phyloP scores from a whole-genome alignment of 1,140 invertebrate genomes.

The Aphidius gifuensis region DNA sequence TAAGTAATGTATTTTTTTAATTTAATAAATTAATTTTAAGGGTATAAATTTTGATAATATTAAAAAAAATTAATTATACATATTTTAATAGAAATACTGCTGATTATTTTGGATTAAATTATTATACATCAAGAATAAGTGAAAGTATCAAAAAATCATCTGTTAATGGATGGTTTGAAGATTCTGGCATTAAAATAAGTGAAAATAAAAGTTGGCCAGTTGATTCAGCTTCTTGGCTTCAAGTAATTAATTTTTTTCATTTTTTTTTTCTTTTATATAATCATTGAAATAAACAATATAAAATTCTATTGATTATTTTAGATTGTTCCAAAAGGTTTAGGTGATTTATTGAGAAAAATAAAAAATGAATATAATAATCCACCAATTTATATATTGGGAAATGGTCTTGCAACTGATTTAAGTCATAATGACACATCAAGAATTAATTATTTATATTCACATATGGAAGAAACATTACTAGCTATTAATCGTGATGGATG shows the following conservation, averaged over 20 bases:
- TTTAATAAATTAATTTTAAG: too few species aligned
- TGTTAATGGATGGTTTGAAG: slow-evolving; percentile 30
- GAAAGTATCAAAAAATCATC: slow-evolving; percentile 34
- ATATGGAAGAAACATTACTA: background rate
- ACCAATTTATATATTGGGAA: slow-evolving; percentile 72
- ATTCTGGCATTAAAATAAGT: slow-evolving; percentile 32
- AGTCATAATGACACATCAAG: slow-evolving; percentile 58
- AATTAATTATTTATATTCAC: slow-evolving; percentile 51
- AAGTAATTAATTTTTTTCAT: slow-evolving; percentile 34
- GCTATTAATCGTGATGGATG: slow-evolving; percentile 57
- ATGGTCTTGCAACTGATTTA: slow-evolving; percentile 62
- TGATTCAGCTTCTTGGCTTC: slow-evolving; percentile 39
- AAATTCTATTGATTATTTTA: slow-evolving; percentile 7
- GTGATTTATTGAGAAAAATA: slow-evolving; percentile 69
- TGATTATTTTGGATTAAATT: slow-evolving; percentile 55
- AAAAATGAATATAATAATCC: slow-evolving; percentile 65
- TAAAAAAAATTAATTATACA: too few species aligned
- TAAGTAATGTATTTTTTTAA: background rate
- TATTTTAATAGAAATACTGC: background rate
- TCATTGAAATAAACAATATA: too few species aligned
- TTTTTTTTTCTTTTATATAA: background rate
- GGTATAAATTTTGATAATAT: too few species aligned
- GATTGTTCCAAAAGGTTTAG: slow-evolving; percentile 65
- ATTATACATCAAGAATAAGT: slow-evolving; percentile 54
- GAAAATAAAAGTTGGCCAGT: slow-evolving; percentile 40